These are phyloP conservation scores for Aphyosemion australe DNA, from an alignment of 2,113 vertebrate species.

Conservation along the genomic window DNA sequence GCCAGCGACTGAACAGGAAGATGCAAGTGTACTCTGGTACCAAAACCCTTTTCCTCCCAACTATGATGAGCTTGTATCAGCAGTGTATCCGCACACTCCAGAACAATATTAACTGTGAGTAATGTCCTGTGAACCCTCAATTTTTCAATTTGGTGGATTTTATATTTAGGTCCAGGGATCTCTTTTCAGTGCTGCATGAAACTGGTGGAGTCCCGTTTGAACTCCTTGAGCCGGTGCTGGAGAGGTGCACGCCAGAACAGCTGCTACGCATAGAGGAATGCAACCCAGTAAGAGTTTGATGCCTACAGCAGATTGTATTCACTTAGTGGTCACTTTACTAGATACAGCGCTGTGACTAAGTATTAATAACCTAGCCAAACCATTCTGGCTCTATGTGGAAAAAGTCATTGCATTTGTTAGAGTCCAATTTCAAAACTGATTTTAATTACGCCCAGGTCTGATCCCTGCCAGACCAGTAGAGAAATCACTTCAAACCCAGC, in stretches of 20 bases:
- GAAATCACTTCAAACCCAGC: no score
- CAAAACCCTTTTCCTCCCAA: slow-evolving; percentile 79
- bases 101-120: slow-evolving; percentile 90
- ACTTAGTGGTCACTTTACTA: slow-evolving; percentile 10
- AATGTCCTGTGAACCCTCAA: not conserved
- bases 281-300: slow-evolving; percentile 83
- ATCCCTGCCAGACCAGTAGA: no score
- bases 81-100: slow-evolving; percentile 88
- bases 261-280: slow-evolving; percentile 86
- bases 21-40: slow-evolving; percentile 91
- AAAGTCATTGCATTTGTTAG: no score
- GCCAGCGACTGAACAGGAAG: slow-evolving; percentile 85
- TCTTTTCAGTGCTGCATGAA: slow-evolving; percentile 83
- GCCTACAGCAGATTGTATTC: not conserved
- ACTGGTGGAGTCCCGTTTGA: slow-evolving; percentile 90
- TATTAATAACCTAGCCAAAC: no score
- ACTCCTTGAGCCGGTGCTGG: slow-evolving; percentile 88
- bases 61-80: slow-evolving; percentile 87
- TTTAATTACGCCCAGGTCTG: no score
- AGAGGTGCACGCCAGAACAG: slow-evolving; percentile 86
- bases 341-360: not conserved
- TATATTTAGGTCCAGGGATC: slow-evolving; percentile 18
- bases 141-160: slow-evolving; percentile 2
- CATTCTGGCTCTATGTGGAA: no score
- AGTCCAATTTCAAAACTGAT: no score